phyloP scores from a whole-genome alignment of 2,888 invertebrate species.

The Eristalis pertinax region DNA sequence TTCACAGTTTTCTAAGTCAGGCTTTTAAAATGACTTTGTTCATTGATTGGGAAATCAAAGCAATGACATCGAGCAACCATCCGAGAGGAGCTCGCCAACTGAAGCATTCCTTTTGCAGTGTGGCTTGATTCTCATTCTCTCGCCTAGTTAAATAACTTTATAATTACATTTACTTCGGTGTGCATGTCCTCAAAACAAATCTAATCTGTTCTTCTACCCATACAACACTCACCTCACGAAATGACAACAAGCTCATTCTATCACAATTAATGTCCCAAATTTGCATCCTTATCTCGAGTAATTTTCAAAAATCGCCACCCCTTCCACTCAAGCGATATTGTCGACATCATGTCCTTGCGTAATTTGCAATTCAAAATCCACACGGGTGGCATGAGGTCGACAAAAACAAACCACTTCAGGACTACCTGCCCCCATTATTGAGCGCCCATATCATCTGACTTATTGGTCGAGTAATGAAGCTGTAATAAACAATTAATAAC shows the following conservation, averaged over 20 bases:
- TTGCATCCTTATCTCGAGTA: not conserved
- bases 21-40: too few species aligned
- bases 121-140: too few species aligned
- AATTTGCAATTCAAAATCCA: slow-evolving; percentile 54
- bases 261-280: not conserved
- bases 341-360: slow-evolving; percentile 9
- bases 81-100: too few species aligned
- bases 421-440: not conserved
- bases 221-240: not conserved
- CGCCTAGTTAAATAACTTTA: too few species aligned
- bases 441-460: slow-evolving; percentile 47
- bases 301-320: not conserved
- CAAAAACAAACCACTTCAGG: slow-evolving; percentile 64
- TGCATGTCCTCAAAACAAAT: too few species aligned
- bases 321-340: not conserved
- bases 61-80: too few species aligned
- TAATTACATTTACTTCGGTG: too few species aligned
- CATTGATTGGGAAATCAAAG: too few species aligned
- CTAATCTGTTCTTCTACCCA: too few species aligned
- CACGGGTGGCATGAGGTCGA: not conserved
- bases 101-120: too few species aligned
- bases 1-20: too few species aligned
- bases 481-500: slow-evolving; percentile 70
- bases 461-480: slow-evolving; percentile 62
- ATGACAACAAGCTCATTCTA: not conserved